phyloP scores from a whole-genome alignment of 2,797 vertebrate species.

The Gymnothorax reevesii region DNA sequence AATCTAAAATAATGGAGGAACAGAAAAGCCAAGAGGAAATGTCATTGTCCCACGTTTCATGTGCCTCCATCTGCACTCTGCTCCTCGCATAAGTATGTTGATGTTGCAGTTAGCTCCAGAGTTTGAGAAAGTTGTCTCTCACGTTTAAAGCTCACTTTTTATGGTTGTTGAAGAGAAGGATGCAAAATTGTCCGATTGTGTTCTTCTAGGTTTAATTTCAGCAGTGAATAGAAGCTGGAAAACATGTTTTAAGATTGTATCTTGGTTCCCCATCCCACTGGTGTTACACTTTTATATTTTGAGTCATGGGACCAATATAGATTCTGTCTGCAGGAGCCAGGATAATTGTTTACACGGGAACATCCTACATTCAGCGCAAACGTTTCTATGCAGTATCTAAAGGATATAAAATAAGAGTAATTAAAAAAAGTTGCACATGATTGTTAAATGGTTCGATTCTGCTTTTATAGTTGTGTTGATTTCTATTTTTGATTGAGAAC shows the following conservation, averaged over 20 bases:
- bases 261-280: not conserved
- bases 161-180: slow-evolving; percentile 48
- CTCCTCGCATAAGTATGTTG: slow-evolving; percentile 48
- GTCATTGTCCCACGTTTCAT: too few species aligned
- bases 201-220: slow-evolving; percentile 43
- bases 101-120: slow-evolving; percentile 49
- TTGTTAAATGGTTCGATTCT: slow-evolving; percentile 68
- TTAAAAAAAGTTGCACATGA: slow-evolving; percentile 57
- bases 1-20: too few species aligned
- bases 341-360: slow-evolving; percentile 70
- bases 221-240: slow-evolving; percentile 13
- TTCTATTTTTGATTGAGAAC: slow-evolving; percentile 65
- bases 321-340: slow-evolving; percentile 62
- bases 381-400: slow-evolving; percentile 78
- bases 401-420: slow-evolving; percentile 47
- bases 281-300: slow-evolving; percentile 56
- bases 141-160: slow-evolving; percentile 46
- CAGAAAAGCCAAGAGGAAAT: too few species aligned
- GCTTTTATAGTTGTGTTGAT: slow-evolving; percentile 78
- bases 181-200: slow-evolving; percentile 52
- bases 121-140: slow-evolving; percentile 34
- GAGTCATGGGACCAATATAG: slow-evolving; percentile 73
- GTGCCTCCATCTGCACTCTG: slow-evolving; percentile 24
- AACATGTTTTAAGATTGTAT: slow-evolving; percentile 42
- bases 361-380: slow-evolving; percentile 64